These are phyloP conservation scores for Ypsolopha sequella DNA, from an alignment of 2,888 invertebrate species.

Conservation along the genomic window DNA sequence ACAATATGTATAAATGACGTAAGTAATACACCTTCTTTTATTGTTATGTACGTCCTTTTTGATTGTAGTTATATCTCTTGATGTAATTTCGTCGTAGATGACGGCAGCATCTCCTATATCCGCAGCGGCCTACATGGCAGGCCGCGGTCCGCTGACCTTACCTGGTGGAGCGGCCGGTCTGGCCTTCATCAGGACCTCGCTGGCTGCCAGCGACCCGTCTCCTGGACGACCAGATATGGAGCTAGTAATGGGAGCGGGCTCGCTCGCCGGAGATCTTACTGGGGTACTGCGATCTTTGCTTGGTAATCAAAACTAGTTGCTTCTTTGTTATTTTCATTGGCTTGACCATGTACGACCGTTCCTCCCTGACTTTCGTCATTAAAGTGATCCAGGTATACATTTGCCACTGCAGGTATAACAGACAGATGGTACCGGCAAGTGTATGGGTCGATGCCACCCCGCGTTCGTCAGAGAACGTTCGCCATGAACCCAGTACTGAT, in stretches of 20 bases:
- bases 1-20: conserved; percentile 75
- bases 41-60: too few species aligned
- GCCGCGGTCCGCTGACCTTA: conserved; percentile 79
- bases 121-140: conserved; percentile 73
- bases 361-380: too few species aligned
- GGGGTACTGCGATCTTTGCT: conserved; percentile 75
- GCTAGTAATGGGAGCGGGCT: conserved; percentile 82
- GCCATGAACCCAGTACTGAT: conserved; percentile 80
- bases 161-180: conserved; percentile 84
- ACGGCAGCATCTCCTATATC: conserved; percentile 61
- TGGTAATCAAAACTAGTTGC: conserved; percentile 39
- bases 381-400: not conserved
- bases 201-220: conserved; percentile 62
- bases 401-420: conserved; percentile 51
- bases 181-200: conserved; percentile 79
- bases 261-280: conserved; percentile 79
- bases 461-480: conserved; percentile 68
- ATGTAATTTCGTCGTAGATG: conserved; percentile 20
- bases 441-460: conserved; percentile 55
- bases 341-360: too few species aligned
- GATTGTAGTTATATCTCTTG: too few species aligned
- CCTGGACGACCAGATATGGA: conserved; percentile 86
- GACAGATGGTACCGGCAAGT: conserved; percentile 71
- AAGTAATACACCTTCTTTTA: conserved; percentile 17
- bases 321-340: not conserved